Evolutionary conservation across 2,113 vertebrate genomes (phyloP).

Genomic region (Ranitomeya imitator): DNA sequence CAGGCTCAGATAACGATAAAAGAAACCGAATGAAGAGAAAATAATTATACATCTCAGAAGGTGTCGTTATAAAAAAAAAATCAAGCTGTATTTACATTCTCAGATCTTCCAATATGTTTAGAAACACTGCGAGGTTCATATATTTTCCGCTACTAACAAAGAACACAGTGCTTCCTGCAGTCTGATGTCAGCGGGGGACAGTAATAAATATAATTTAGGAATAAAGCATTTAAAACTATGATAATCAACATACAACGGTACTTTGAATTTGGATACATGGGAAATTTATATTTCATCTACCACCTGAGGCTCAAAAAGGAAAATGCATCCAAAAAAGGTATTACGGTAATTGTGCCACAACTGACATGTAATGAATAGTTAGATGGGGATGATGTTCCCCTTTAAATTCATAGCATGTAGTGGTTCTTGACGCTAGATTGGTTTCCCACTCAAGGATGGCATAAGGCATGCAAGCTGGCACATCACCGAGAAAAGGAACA

Average conservation of each 20-base stretch:
- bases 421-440: too few species aligned
- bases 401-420: too few species aligned
- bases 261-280: neutral
- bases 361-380: too few species aligned
- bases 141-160: neutral
- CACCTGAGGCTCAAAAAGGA: neutral
- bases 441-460: too few species aligned
- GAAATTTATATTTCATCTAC: neutral
- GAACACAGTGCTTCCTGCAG: neutral
- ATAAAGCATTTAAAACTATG: neutral
- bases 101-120: neutral
- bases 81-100: neutral
- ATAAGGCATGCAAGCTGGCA: too few species aligned
- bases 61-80: neutral
- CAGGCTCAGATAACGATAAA: neutral
- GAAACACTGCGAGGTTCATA: neutral
- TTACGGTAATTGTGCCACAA: too few species aligned
- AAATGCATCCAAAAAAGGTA: neutral
- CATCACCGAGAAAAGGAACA: too few species aligned
- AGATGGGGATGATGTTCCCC: too few species aligned
- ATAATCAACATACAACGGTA: neutral
- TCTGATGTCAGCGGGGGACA: neutral
- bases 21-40: neutral
- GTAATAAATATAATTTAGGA: constrained; percentile 2
- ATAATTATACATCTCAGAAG: neutral